Base-by-base conservation (phyloP, 2,888 invertebrate species). In the Plagodis dolabraria region DNA sequence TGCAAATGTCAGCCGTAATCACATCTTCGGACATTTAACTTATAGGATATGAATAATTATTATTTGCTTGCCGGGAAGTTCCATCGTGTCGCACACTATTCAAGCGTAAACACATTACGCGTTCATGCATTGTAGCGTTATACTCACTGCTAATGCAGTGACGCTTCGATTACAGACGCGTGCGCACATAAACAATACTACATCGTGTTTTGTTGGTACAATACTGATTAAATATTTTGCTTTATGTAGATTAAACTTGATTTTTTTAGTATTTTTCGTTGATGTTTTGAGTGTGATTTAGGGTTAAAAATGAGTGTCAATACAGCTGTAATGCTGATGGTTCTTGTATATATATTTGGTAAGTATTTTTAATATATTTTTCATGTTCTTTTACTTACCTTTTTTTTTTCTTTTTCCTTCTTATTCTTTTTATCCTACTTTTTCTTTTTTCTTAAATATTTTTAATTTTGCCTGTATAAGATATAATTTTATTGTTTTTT, bases 181-280 rank as follows among this genome's bases (percentile, higher is more conserved):
- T 53, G 74, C 73, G 75, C 74, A 67, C 68, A 54, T 67, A 60
- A 58, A 67, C 59, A 48, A 51, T 67, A 64, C 54, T 52, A 50
- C 7, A 47, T 49, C 54, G 67, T 65, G 5, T 47, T 34, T 7
- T 46, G 5, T 12, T 34, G 11, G 7, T 33, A 33, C 7, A 36
- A 36, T 33, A 42, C 9, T n/a, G 6, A 7, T 9, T n/a, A 40
- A 40, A 38, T 4, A 36, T 7, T 36, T 36, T n/a, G n/a, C 36
- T 36, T 35, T 35, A 35, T 36, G 8, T 36, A 36, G 36, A 36
- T 4, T 36, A 22, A 22, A 22, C 22, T 2, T 22, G 22, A n/a
- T 22, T 22, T 36, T 48, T 45, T 46, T 35, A 42, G 46, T 5
- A 51, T 6, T 22, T 4, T 46, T n/a, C n/a, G n/a, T n/a, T n/a